A percentile compares a stretch with the other conserved stretches of the same genome.
phyloP scores from a whole-genome alignment of 2,113 vertebrate genomes.

The Elgaria multicarinata region DNA sequence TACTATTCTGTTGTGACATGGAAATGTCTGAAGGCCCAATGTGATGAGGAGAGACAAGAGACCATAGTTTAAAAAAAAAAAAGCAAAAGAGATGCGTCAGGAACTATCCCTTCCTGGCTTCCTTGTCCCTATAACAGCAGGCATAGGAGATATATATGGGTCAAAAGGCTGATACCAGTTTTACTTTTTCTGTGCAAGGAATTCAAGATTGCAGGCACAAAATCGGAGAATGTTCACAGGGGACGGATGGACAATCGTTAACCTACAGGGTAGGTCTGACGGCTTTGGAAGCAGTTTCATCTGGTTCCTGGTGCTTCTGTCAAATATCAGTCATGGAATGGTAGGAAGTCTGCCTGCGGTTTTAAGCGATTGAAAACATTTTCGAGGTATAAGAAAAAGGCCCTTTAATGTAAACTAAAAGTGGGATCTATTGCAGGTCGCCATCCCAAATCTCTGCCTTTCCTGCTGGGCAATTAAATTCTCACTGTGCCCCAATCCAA shows the following conservation, averaged over 20 bases:
- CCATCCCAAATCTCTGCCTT: not conserved
- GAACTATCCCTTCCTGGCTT: constrained; percentile 43
- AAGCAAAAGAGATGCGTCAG: constrained; percentile 33
- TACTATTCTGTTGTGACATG: constrained; percentile 55
- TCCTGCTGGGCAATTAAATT: not conserved
- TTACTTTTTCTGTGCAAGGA: not conserved
- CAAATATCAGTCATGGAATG: not conserved
- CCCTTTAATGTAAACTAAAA: not conserved
- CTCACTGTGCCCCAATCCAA: not conserved
- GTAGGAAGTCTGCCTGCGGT: not conserved
- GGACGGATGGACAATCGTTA: not conserved
- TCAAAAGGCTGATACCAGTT: not conserved
- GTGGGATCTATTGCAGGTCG: not conserved
- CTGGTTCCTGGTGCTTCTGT: not conserved
- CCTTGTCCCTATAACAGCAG: constrained; percentile 40
- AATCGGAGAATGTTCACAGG: not conserved
- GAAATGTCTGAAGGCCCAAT: constrained; percentile 49
- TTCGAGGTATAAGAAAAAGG: not conserved
- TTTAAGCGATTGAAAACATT: not conserved
- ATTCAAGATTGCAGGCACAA: not conserved
- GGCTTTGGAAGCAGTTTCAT: not conserved
- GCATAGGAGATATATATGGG: constrained; percentile 22
- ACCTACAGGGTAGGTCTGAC: no score
- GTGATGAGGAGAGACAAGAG: constrained; percentile 44
- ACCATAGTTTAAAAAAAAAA: constrained; percentile 20